These are phyloP conservation scores for Cecropterus lyciades DNA, from an alignment of 1,140 invertebrate genomes.

Conservation along the genomic window DNA sequence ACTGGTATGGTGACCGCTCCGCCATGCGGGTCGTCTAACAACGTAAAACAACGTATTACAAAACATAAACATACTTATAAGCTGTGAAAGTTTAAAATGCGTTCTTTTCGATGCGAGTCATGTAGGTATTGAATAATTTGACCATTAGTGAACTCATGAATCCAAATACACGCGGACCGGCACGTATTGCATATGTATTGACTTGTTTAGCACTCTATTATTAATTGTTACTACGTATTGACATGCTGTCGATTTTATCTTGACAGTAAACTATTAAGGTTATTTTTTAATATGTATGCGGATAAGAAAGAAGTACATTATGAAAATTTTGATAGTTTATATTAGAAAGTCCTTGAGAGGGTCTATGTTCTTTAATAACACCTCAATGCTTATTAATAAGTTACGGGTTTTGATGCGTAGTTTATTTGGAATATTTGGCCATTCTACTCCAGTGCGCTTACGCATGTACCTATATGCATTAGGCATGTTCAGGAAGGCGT, in stretches of 20 bases:
- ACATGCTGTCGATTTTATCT: constrained; percentile 14
- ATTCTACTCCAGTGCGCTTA: too few relatives aligned
- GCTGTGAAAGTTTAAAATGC: constrained; percentile 30
- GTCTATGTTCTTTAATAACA: too few relatives aligned
- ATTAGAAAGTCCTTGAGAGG: too few relatives aligned
- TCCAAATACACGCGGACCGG: constrained; percentile 17
- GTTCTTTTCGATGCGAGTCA: constrained; percentile 23
- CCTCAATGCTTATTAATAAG: too few relatives aligned
- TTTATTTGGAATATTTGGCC: too few relatives aligned
- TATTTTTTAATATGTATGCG: neutral
- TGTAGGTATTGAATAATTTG: constrained; percentile 35
- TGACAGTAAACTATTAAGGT: constrained; percentile 7
- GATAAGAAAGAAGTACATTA: too few relatives aligned
- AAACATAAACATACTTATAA: constrained; percentile 17
- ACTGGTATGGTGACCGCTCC: too few relatives aligned
- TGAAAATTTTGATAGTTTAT: too few relatives aligned
- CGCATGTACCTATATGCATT: too few relatives aligned
- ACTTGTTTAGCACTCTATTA: constrained; percentile 23
- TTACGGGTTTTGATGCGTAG: too few relatives aligned
- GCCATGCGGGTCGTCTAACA: too few relatives aligned
- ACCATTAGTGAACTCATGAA: constrained; percentile 32
- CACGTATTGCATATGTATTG: constrained; percentile 30
- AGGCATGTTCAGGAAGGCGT: too few relatives aligned
- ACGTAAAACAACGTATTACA: constrained; percentile 15
- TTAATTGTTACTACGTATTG: constrained; percentile 25